Evolutionary conservation across 1,140 invertebrate genomes (phyloP), one percentile per base, ranked within the genome.

Genomic region (Macrocentrus cingulum): DNA sequence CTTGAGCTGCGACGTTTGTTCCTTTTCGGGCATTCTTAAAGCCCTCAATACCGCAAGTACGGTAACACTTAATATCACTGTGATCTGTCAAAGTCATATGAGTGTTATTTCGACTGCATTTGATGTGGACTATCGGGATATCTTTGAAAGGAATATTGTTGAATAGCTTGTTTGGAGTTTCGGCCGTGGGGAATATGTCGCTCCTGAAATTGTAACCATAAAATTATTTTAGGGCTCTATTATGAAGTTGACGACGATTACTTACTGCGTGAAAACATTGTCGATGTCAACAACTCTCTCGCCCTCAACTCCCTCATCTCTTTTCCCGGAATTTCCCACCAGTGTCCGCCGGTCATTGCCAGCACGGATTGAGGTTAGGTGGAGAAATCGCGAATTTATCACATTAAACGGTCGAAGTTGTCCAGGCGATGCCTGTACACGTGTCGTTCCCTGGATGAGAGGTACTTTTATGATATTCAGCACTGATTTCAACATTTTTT

Each of bases 21-120:
- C 94, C 95, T 80, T 98, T 98, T 63, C 88, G 88, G 2, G 93
- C 88, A 80, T 97, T 93, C 77, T 95, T 97, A 70, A 95, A 98
- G 19, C 96, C 96, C 79, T 98, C 95, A 58, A 89, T 84, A 13
- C 94, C 91, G 84, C 92, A 90, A 4, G 90, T 86, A 50, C 88
- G 78, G 11, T 87, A 77, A 0, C 87, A 42, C 63, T 85, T 80
- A 2, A 85, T 79, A 8, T 62, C 67, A 36, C 86, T 20, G 52
- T 75, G 60, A 79, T 93, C 85, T 1, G 88, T 88, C 7, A 94
- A 59, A 23, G 81, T 81, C 54, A 97, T 82, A 44, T 95, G 87
- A 11, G 94, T 96, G 75, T 98, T 97, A 77, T 97, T 98, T 56
- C 82, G 82, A 9, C 87, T 85, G 8, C 89, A 85, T 69, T 88